These are phyloP conservation scores for Orthosia incerta DNA, from an alignment of 2,888 invertebrate genomes.

Conservation along the genomic window DNA sequence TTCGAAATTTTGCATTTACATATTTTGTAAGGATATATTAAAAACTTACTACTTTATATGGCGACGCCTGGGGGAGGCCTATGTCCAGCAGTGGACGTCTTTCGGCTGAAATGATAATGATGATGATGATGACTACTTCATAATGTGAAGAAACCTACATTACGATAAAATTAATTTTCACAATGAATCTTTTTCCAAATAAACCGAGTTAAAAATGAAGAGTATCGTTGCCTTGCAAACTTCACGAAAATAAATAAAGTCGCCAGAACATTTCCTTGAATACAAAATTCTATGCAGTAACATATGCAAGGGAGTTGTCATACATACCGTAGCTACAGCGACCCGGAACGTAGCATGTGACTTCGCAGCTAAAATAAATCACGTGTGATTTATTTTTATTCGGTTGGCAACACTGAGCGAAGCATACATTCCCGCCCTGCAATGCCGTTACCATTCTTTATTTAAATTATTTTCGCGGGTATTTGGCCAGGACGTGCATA, in stretches of 20 bases:
- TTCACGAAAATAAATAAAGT: slow-evolving; percentile 53
- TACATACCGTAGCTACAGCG: slow-evolving; percentile 75
- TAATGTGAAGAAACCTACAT: not conserved
- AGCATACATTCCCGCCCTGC: slow-evolving; percentile 75
- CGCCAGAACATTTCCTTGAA: slow-evolving; percentile 63
- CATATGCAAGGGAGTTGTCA: slow-evolving; percentile 73
- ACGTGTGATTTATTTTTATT: slow-evolving; percentile 90
- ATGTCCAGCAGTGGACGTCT: too few relatives aligned
- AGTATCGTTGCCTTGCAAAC: slow-evolving; percentile 21
- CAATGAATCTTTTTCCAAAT: not conserved
- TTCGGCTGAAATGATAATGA: too few relatives aligned
- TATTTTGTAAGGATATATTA: not conserved
- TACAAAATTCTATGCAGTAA: slow-evolving; percentile 70
- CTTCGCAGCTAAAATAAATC: slow-evolving; percentile 86
- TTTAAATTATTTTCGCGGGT: slow-evolving; percentile 80
- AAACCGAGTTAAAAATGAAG: slow-evolving; percentile 28
- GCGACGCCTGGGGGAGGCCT: too few relatives aligned
- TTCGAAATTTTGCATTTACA: not conserved
- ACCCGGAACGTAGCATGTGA: slow-evolving; percentile 77
- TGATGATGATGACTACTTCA: too few relatives aligned
- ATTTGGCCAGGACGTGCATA: slow-evolving; percentile 64
- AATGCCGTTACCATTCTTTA: slow-evolving; percentile 79
- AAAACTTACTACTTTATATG: not conserved
- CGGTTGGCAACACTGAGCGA: slow-evolving; percentile 83
- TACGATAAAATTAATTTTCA: not conserved